These are phyloP conservation scores for Omphaloscelis lunosa DNA, from an alignment of 2,888 invertebrate genomes.

Conservation along the genomic window DNA sequence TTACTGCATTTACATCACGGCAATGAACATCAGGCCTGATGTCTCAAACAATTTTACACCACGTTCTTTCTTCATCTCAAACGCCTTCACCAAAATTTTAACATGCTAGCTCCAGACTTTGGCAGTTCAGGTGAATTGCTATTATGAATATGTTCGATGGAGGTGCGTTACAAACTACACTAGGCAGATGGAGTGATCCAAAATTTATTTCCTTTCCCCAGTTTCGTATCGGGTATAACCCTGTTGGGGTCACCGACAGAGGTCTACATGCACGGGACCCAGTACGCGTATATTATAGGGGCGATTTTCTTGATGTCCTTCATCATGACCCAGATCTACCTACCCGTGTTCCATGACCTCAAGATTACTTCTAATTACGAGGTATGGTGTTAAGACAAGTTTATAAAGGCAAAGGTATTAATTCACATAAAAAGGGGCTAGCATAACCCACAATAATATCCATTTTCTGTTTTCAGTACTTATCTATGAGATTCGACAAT, in stretches of 20 bases:
- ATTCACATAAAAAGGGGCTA: background rate
- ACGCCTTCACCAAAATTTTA: background rate
- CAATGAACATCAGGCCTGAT: background rate
- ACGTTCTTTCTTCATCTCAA: background rate
- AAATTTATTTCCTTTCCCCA: slow-evolving; percentile 70
- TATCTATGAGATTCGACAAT: slow-evolving; percentile 93
- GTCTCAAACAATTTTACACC: too few relatives aligned
- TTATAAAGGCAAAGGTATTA: background rate
- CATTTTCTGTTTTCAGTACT: slow-evolving; percentile 90
- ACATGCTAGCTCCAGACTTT: background rate
- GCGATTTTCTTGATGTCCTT: slow-evolving; percentile 92
- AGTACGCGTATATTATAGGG: slow-evolving; percentile 92
- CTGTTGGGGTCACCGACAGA: slow-evolving; percentile 95
- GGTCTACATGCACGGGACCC: slow-evolving; percentile 95
- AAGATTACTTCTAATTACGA: slow-evolving; percentile 95
- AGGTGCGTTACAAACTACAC: background rate
- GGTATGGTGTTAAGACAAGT: slow-evolving; percentile 81
- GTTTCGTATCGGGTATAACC: slow-evolving; percentile 95
- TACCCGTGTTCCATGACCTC: slow-evolving; percentile 94
- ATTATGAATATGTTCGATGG: background rate
- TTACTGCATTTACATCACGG: background rate
- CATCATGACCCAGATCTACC: slow-evolving; percentile 92
- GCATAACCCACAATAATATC: background rate
- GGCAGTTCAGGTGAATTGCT: background rate
- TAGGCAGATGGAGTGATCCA: background rate